Base-by-base conservation (phyloP, 1,140 invertebrate genomes). In the Heterodera carotae region DNA sequence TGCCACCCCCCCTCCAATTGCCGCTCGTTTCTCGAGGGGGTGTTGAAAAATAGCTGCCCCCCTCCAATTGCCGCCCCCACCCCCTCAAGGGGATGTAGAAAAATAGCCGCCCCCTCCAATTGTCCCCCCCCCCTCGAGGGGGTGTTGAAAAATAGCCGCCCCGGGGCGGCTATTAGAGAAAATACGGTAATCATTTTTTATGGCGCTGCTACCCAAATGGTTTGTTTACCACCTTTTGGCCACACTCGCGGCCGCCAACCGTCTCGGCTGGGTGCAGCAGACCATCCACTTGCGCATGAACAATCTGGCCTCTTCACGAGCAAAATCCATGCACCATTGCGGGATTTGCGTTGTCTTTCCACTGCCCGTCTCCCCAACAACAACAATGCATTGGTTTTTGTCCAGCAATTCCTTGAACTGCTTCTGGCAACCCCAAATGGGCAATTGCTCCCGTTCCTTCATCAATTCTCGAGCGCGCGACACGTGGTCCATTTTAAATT, bases 201-300 rank as follows among this genome's bases (percentile, higher is more conserved):
- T n/a, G n/a, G n/a, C n/a, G n/a, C n/a, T n/a, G n/a, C n/a, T n/a
- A n/a, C n/a, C n/a, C n/a, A n/a, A n/a, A n/a, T n/a, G n/a, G n/a
- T n/a, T n/a, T n/a, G n/a, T n/a, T n/a, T n/a, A n/a, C n/a, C n/a
- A 39, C 36, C 36, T 39, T 39, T 10, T 4, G 36, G 97, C 96
- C 0, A 99, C 97, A 1, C 94, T 96, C 96, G 99, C 99, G 22
- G 97, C 97, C 22, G 97, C 97, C 66, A 99, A 97, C 91, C 59
- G 89, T 84, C 97, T 90, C 0, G 97, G 97, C 87, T 98, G 96
- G 0, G 97, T 99, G 89, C 97, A 99, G 5, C 95, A 95, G 0
- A 99, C 96, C 15, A 92, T 93, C 88, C 77, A 64, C 59, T 94
- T 86, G 88, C 90, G 43, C 83, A 82, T 64, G 78, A 75, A 39